Conservation (phyloP, 2,113 vertebrate genomes). For the Crotalus helleri region DNA sequence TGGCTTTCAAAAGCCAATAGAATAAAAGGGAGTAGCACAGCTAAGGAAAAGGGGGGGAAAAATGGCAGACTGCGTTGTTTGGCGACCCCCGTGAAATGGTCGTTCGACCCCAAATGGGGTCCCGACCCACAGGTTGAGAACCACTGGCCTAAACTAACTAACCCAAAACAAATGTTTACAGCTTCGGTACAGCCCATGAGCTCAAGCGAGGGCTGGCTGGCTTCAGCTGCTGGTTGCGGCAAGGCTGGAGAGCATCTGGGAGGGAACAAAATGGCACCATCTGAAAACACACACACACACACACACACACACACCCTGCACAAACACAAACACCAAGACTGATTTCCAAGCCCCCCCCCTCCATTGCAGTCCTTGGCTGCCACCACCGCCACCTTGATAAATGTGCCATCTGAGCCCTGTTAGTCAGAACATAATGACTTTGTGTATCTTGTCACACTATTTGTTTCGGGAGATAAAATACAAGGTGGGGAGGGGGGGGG, state of each 20-base stretch:
- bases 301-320: background rate
- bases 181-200: background rate
- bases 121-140: too few species aligned
- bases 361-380: background rate
- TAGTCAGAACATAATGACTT: constrained; percentile 54
- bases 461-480: constrained; percentile 62
- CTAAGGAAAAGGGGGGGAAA: too few species aligned
- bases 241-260: too few species aligned
- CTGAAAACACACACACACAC: background rate
- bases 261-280: background rate
- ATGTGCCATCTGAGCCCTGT: constrained; percentile 55
- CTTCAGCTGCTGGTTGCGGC: background rate
- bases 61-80: too few species aligned
- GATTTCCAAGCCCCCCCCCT: background rate
- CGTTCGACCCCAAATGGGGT: too few species aligned
- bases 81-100: too few species aligned
- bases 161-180: background rate
- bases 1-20: too few species aligned
- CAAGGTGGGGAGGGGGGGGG: background rate
- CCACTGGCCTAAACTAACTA: too few species aligned
- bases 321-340: background rate
- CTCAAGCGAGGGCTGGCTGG: background rate
- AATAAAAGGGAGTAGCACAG: too few species aligned
- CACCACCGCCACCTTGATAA: constrained; percentile 31
- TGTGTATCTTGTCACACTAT: constrained; percentile 60